Percentiles rank a stretch among this genome's conserved stretches.
Evolutionary conservation across 2,797 vertebrate species (phyloP).

Genomic region (Oreortyx pictus): DNA sequence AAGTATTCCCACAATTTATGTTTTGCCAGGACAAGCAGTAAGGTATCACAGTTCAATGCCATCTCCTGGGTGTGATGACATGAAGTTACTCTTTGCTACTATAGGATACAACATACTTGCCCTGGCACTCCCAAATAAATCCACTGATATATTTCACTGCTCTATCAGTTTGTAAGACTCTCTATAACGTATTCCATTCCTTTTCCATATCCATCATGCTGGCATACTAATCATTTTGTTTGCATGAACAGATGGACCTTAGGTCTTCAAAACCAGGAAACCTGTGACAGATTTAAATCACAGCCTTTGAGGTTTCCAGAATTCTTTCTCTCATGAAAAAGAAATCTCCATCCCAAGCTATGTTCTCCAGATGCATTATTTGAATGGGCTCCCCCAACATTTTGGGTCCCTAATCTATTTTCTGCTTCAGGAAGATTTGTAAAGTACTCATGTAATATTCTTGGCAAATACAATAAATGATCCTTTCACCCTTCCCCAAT

Average conservation of each 20-base stretch:
- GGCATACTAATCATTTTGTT: background rate
- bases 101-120: background rate
- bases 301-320: background rate
- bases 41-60: conserved; percentile 35
- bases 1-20: background rate
- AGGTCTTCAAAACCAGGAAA: background rate
- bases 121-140: background rate
- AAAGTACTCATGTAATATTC: background rate
- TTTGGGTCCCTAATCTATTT: background rate
- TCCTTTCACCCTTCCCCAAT: too few species aligned
- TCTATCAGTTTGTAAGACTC: conserved; percentile 50
- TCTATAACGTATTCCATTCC: conserved; percentile 46
- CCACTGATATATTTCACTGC: conserved; percentile 55
- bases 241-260: background rate
- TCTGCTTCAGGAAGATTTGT: background rate
- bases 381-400: background rate
- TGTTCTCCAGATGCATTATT: background rate
- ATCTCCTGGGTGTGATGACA: conserved; percentile 27
- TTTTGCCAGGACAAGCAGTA: background rate
- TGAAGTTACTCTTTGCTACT: conserved; percentile 6
- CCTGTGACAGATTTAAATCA: background rate
- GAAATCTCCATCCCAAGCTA: background rate
- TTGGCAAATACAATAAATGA: background rate
- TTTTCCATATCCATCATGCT: conserved; percentile 42
- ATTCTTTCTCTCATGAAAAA: background rate